Evolutionary conservation across 1,140 invertebrate genomes (phyloP), one percentile per base, ranked within the genome.

Genomic region (Leptopilina clavipes): DNA sequence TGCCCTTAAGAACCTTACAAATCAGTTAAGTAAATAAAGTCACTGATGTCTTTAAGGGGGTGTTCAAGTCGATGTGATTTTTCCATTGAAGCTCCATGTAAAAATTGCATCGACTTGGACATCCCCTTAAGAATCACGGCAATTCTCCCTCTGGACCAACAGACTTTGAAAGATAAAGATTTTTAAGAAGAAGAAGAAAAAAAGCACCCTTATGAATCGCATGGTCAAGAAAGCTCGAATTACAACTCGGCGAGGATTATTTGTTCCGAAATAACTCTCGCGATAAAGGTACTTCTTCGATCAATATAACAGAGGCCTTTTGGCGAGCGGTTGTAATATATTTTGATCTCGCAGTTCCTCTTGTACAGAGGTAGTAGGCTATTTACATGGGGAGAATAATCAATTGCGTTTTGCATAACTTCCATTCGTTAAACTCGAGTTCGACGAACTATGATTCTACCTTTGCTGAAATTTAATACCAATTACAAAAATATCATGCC

Each of bases 321-420:
- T 65, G 56, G 6, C 59, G 12, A 65, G 25, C 25, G n/a, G n/a
- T n/a, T n/a, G 11, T 65, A 65, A 65, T 65, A 65, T 65, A 65
- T 65, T 65, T 65, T 65, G 59, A 65, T 65, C 59, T 65, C 59
- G n/a, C n/a, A 31, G 25, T 65, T n/a, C 19, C 59, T 31, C 59
- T 14, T 65, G 56, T 25, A 59, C 19, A 65, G 59, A 5, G 56
- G 18, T 19, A 31, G 37, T 8, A 65, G 59, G 59, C 25, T 25
- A 65, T 65, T 65, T 65, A 65, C 59, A 65, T 65, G 59, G 25
- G n/a, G 22, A 65, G 59, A 65, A 65, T 65, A 65, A 65, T 65
- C 59, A 65, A 65, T 37, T 65, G 59, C 22, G 59, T 65, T 65
- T 65, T 65, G 59, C 59, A 65, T 65, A 65, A 65, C 22, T 65